Evolutionary conservation across 2,797 vertebrate species (phyloP).

Genomic region (Acanthiza pusilla): DNA sequence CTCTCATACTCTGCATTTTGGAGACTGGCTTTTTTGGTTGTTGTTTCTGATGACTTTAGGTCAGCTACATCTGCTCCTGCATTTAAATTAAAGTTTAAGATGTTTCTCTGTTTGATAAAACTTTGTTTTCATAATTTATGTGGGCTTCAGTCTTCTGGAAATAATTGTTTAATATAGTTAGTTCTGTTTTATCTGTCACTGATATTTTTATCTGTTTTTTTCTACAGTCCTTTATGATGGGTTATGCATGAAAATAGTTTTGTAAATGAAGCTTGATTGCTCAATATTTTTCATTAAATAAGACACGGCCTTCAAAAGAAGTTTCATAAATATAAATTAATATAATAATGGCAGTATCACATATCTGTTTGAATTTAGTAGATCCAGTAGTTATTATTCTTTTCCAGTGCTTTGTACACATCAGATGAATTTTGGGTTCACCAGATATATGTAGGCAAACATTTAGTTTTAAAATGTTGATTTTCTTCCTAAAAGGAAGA

Average conservation of each 20-base stretch:
- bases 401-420: not conserved
- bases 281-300: constrained; percentile 26
- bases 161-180: constrained; percentile 44
- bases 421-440: not conserved
- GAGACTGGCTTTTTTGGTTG: not conserved
- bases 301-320: not conserved
- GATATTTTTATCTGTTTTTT: constrained; percentile 52
- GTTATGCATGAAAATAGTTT: constrained; percentile 37
- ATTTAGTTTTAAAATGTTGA: not conserved
- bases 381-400: not conserved
- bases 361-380: not conserved
- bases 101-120: constrained; percentile 41
- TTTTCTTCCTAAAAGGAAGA: not conserved
- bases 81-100: constrained; percentile 71
- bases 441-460: not conserved
- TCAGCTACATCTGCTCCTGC: constrained; percentile 50
- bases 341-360: not conserved
- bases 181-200: constrained; percentile 55
- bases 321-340: not conserved
- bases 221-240: constrained; percentile 29
- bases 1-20: not conserved
- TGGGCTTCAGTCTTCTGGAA: constrained; percentile 10
- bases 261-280: constrained; percentile 54
- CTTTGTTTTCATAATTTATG: constrained; percentile 57
- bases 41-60: constrained; percentile 43